Evolutionary conservation across 2,888 invertebrate genomes (phyloP).

Genomic region (Luperina nickerlii): DNA sequence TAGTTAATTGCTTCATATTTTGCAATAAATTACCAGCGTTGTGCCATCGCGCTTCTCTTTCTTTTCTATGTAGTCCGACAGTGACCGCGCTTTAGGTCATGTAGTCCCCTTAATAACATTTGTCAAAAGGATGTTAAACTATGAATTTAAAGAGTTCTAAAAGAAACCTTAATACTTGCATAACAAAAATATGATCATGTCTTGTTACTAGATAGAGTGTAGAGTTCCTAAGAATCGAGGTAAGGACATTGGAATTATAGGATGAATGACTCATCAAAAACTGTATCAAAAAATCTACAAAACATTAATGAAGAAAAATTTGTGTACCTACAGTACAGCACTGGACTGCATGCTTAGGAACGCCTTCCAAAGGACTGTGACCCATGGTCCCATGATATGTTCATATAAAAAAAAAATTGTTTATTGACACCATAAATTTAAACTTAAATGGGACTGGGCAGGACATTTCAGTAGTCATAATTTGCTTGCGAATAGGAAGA

Average conservation of each 20-base stretch:
- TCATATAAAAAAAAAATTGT: background rate
- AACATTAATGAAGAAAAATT: background rate
- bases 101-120: too few relatives aligned
- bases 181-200: background rate
- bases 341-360: background rate
- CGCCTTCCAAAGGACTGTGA: background rate
- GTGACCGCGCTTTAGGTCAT: too few relatives aligned
- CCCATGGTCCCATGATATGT: background rate
- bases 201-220: background rate
- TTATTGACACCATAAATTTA: background rate
- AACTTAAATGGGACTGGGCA: too few relatives aligned
- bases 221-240: background rate
- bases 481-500: background rate
- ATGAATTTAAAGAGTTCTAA: too few relatives aligned
- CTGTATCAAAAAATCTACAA: too few relatives aligned
- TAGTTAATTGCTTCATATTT: too few relatives aligned
- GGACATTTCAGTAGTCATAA: background rate
- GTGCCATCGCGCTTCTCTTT: too few relatives aligned
- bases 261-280: background rate
- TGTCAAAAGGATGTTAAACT: too few relatives aligned
- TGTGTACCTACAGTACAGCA: background rate
- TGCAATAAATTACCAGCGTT: too few relatives aligned
- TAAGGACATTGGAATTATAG: background rate
- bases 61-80: too few relatives aligned
- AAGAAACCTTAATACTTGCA: too few relatives aligned